Evolutionary conservation across 2,797 vertebrate genomes (phyloP).

Genomic region (Cossypha dichroa): DNA sequence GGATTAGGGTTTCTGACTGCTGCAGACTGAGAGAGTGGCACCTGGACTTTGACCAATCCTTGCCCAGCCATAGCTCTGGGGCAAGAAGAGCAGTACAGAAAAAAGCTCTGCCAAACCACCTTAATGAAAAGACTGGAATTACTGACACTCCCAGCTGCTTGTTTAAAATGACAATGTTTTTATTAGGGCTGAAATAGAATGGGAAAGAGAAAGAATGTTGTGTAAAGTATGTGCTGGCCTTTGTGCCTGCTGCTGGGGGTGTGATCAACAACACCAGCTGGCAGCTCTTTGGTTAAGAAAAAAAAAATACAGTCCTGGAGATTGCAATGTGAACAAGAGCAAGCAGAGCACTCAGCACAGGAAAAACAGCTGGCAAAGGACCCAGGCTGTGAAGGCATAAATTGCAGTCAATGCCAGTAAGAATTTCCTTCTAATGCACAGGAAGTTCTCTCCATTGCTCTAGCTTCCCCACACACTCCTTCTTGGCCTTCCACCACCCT

Average conservation of each 20-base stretch:
- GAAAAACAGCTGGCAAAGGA: conserved; percentile 60
- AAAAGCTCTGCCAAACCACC: conserved; percentile 25
- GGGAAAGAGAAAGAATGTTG: conserved; percentile 62
- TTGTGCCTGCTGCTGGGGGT: conserved; percentile 53
- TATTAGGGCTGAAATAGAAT: conserved; percentile 55
- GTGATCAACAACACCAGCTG: conserved; percentile 73
- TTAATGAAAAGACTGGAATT: conserved; percentile 49
- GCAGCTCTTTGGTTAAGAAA: conserved; percentile 66
- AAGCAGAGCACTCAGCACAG: conserved; percentile 41
- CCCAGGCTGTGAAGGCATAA: conserved; percentile 29
- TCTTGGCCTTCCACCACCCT: neutral
- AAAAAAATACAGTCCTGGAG: conserved; percentile 53
- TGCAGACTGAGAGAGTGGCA: neutral
- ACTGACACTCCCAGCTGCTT: conserved; percentile 54
- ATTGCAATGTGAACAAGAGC: conserved; percentile 37
- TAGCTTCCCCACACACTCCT: neutral
- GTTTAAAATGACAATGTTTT: conserved; percentile 64
- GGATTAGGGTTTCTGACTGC: neutral
- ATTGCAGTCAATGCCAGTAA: conserved; percentile 38
- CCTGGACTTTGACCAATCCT: neutral
- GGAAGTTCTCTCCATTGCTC: conserved; percentile 17
- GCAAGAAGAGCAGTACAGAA: neutral
- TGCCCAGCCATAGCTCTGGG: neutral
- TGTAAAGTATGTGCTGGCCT: conserved; percentile 64
- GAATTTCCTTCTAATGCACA: conserved; percentile 37